Conservation (phyloP, 2,113 vertebrate genomes). For the Trogon melanurus region DNA sequence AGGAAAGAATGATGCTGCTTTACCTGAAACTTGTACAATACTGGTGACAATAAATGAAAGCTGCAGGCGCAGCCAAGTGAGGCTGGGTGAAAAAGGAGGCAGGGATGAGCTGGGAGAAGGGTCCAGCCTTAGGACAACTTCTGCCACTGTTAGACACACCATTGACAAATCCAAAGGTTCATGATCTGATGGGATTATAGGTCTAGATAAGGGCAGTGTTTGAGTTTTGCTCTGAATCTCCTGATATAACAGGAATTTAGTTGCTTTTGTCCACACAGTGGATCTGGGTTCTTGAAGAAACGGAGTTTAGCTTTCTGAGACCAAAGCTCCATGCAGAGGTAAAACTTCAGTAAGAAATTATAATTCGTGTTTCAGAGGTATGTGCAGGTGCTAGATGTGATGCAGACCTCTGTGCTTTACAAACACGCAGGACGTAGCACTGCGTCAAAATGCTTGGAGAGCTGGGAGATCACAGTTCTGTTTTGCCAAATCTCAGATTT, state of each 20-base stretch:
- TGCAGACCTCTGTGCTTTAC: not conserved
- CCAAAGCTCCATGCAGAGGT: not conserved
- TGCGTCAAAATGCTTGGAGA: not conserved
- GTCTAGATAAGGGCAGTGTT: not conserved
- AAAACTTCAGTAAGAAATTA: not conserved
- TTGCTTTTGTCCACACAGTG: not conserved
- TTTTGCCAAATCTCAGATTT: slow-evolving; percentile 11
- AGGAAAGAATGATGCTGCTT: not conserved
- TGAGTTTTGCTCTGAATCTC: not conserved
- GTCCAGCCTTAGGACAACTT: not conserved
- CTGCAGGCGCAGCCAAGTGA: not conserved
- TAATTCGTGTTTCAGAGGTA: not conserved
- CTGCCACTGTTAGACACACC: not conserved
- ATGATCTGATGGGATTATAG: not conserved
- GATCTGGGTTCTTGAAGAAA: not conserved
- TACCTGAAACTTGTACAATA: not conserved
- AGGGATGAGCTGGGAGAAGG: not conserved
- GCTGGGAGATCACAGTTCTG: not conserved
- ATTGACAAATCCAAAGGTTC: not conserved
- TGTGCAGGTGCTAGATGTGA: not conserved
- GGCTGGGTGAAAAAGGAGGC: not conserved
- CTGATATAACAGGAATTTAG: not conserved
- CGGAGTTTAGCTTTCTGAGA: not conserved
- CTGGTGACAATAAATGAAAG: not conserved
- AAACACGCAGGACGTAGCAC: rapidly evolving